Conservation (phyloP, 2,888 invertebrate species). For the Octonoba sinensis region DNA sequence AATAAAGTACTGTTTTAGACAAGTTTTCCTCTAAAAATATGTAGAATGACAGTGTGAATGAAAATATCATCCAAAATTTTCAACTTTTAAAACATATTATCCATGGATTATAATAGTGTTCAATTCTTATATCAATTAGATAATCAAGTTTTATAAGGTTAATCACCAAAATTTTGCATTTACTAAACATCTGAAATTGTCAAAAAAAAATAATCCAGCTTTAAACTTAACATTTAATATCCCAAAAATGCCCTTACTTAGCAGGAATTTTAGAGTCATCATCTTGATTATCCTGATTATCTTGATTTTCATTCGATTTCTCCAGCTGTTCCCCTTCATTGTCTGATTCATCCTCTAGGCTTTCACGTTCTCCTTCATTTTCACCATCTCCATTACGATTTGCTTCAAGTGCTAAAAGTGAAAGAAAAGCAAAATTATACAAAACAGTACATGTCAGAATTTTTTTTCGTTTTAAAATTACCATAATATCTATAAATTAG, state of each 20-base stretch:
- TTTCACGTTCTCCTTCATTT: constrained; percentile 61
- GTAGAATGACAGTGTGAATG: no score
- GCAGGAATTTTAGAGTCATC: constrained; percentile 65
- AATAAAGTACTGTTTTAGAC: no score
- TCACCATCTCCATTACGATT: constrained; percentile 58
- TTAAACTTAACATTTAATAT: not conserved
- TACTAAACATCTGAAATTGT: not conserved
- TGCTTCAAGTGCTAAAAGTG: constrained; percentile 40
- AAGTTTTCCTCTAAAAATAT: no score
- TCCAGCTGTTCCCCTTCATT: constrained; percentile 65
- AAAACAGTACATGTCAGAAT: not conserved
- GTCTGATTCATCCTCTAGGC: constrained; percentile 66
- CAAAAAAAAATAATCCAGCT: not conserved
- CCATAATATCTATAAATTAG: no score
- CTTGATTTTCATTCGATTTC: constrained; percentile 44
- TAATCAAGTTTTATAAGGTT: not conserved
- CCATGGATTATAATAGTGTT: no score
- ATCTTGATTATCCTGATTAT: constrained; percentile 56
- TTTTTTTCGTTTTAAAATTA: no score
- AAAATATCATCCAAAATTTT: no score
- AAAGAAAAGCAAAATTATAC: not conserved
- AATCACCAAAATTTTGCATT: not conserved
- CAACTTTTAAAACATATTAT: no score
- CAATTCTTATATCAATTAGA: no score
- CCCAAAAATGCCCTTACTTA: constrained; percentile 47